Conservation (phyloP, 2,797 vertebrate genomes). For the Peromyscus aztecus region DNA sequence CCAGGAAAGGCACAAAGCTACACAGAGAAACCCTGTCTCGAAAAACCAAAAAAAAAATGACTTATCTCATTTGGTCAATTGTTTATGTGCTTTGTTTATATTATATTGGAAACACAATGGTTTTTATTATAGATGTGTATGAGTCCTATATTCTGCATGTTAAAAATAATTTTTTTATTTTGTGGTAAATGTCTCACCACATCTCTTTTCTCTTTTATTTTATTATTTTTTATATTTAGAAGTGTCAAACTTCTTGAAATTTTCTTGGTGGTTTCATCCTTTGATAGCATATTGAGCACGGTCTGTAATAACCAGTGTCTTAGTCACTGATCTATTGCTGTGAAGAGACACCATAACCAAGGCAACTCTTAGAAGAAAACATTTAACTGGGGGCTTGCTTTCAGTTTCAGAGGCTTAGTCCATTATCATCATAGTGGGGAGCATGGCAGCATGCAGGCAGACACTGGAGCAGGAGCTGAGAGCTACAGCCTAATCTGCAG, state of each 20-base stretch:
- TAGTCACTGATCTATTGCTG: not conserved
- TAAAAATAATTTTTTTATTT: constrained; percentile 29
- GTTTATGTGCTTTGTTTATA: not conserved
- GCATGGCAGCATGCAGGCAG: not conserved
- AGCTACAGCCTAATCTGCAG: not conserved
- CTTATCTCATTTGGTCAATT: constrained; percentile 23
- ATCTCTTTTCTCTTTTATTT: constrained; percentile 46
- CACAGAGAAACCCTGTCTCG: no score
- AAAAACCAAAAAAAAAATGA: constrained; percentile 6
- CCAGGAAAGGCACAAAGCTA: no score
- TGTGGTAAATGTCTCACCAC: constrained; percentile 21
- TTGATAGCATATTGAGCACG: constrained; percentile 44
- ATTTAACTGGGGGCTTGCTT: not conserved
- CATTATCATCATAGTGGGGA: not conserved
- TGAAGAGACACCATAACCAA: not conserved
- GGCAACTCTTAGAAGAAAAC: not conserved
- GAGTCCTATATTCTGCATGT: constrained; percentile 20
- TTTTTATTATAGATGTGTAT: constrained; percentile 29
- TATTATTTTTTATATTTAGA: constrained; percentile 57
- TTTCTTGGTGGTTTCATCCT: constrained; percentile 27
- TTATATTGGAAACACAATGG: constrained; percentile 6
- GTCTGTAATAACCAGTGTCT: constrained; percentile 12
- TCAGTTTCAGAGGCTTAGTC: not conserved
- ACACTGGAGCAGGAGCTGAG: not conserved
- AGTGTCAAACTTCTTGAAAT: constrained; percentile 47